Base-by-base conservation (phyloP, 2,888 invertebrate species). In the Andrena camellia region DNA sequence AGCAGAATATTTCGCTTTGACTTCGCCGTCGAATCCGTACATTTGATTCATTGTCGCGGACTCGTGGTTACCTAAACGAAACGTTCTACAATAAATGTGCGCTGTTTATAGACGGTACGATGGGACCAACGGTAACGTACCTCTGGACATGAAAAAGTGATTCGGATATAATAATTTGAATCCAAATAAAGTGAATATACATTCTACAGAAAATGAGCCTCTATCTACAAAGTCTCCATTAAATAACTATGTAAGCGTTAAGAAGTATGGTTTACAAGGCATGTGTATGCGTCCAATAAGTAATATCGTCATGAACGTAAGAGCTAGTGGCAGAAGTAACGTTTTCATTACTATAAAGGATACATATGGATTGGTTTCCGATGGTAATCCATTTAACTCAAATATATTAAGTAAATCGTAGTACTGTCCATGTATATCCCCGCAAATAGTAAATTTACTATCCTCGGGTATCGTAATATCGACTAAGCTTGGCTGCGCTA, bases 191-290 rank as follows among this genome's bases (percentile, higher is more conserved):
- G 98, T 98, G 93, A 99, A 99, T 92, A 99, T 99, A 94, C 99
- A 99, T 95, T 99, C 99, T 42, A 99, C 99, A 50, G 99, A 99
- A 94, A 99, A 99, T 0, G 99, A 99, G 17, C 99, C 99, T 94
- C 99, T 95, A 94, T 99, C 99, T 23, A 99, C 99, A 94, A 99
- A 99, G 95, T 99, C 99, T 81, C 99, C 99, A 94, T 99, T 99
- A 94, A 99, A 99, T 88, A 99, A 95, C 96, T 97, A 29, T 75
- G 17, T 1, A 57, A 13, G 10, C 57, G 54, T 87, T 83, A 87
- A 87, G 87, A 70, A 81, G 77, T 48, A 82, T 72, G 72, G 48
- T 35, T n/a, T 33, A 62, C 2, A 35, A 33, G 17, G 54, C 17
- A 23, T 48, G 17, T 17, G 29, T 2, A 60, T 2, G 6, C n/a